Percentiles rank a stretch among this genome's conserved stretches.
These are phyloP conservation scores for Epinephelus moara DNA, from an alignment of 2,113 vertebrate genomes.

Conservation along the genomic window DNA sequence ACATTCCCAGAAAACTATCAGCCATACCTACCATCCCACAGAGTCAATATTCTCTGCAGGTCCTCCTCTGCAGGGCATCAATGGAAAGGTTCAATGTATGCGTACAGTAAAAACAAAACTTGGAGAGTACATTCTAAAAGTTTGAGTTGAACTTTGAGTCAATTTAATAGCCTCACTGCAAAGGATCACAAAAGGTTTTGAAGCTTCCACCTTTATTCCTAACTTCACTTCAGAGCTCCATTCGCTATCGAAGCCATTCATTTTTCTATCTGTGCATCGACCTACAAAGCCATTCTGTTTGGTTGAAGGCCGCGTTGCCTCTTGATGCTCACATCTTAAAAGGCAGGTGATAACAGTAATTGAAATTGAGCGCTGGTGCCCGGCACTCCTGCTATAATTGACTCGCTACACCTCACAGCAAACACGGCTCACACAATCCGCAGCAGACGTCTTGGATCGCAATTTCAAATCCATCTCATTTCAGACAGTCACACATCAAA, in stretches of 20 bases:
- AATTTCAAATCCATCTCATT: constrained; percentile 53
- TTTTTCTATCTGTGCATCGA: constrained; percentile 15
- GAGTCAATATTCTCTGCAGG: not conserved
- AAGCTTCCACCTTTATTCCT: constrained; percentile 26
- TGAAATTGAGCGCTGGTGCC: constrained; percentile 53
- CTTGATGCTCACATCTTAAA: constrained; percentile 42
- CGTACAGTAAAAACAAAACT: not conserved
- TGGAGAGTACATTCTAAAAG: constrained; percentile 20
- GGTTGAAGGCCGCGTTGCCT: constrained; percentile 33
- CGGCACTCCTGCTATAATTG: constrained; percentile 41
- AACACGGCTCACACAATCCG: constrained; percentile 28
- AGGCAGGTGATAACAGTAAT: constrained; percentile 58
- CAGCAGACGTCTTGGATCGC: constrained; percentile 31
- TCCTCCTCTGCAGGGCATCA: not conserved
- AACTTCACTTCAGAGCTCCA: not conserved
- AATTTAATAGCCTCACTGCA: not conserved
- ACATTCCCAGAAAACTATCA: not conserved
- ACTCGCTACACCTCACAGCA: constrained; percentile 38
- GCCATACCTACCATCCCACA: not conserved
- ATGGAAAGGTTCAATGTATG: constrained; percentile 8
- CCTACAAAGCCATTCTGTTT: constrained; percentile 34
- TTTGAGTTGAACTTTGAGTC: constrained; percentile 35
- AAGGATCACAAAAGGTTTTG: constrained; percentile 21
- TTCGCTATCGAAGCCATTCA: constrained; percentile 16
- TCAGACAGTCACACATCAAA: constrained; percentile 49